Conservation (phyloP, 2,888 invertebrate species). For the Gibbula magus region DNA sequence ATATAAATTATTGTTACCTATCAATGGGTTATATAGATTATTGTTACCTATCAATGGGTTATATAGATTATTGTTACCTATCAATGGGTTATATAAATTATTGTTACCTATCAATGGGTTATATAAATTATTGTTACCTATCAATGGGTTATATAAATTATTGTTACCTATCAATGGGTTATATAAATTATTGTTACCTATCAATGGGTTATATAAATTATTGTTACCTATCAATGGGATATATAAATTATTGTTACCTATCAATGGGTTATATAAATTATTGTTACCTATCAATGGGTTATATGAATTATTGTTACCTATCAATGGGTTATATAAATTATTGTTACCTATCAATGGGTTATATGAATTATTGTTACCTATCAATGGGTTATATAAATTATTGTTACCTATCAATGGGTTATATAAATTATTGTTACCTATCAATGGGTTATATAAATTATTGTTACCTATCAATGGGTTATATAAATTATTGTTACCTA, state of each 20-base stretch:
- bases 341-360: no score
- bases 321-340: background rate
- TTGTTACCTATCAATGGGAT: no score
- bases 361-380: background rate
- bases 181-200: background rate
- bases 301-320: background rate
- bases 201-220: background rate
- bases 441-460: background rate
- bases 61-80: background rate
- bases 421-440: background rate
- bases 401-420: no score
- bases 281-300: no score
- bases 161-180: no score
- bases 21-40: background rate
- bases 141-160: background rate
- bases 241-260: background rate
- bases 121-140: background rate
- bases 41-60: no score
- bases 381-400: background rate
- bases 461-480: background rate
- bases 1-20: background rate
- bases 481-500: background rate
- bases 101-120: no score
- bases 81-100: background rate
- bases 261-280: background rate